Base-by-base conservation (phyloP, 2,888 invertebrate genomes). In the Phengaris alcon region DNA sequence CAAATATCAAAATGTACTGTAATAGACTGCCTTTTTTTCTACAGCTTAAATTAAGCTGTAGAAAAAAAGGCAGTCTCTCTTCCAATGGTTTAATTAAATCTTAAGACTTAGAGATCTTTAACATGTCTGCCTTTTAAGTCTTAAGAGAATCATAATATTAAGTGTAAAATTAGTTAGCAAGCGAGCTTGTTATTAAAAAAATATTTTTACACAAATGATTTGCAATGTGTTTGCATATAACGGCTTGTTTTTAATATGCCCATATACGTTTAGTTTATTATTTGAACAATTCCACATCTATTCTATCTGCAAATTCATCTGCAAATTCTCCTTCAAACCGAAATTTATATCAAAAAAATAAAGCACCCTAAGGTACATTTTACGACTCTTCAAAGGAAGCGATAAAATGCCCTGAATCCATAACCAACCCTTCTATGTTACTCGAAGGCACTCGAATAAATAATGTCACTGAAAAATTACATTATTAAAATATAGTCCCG, bases 1-100 rank as follows among this genome's bases (percentile, higher is more conserved):
- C 44, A 44, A 44, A 72, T 35, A 72, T 72, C 72, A 72, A 72
- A 54, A 54, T 72, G 72, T 54, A 72, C 35, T 13, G 10, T n/a
- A n/a, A n/a, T n/a, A n/a, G n/a, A n/a, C n/a, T n/a, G n/a, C n/a
- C n/a, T n/a, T n/a, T n/a, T n/a, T n/a, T n/a, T n/a, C n/a, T n/a
- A n/a, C n/a, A n/a, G n/a, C n/a, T n/a, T 64, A 10, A 70, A 51
- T 70, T 51, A 12, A 70, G 8, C n/a, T n/a, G 3, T 48, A 13
- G 15, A 1, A 8, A 57, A 22, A 55, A 57, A 57, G n/a, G 15
- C 22, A 64, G 5, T 22, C 5, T 64, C 22, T 64, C 9, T 57
- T 57, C n/a, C 8, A 57, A 57, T 9, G n/a, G 57, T 15, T 15
- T 57, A 59, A 22, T 59, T 10, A 59, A 35, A 4, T 22, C 9